A percentile compares a stretch with the other conserved stretches of the same genome.
phyloP scores from a whole-genome alignment of 2,113 vertebrate genomes.

The Dipodomys ordii region DNA sequence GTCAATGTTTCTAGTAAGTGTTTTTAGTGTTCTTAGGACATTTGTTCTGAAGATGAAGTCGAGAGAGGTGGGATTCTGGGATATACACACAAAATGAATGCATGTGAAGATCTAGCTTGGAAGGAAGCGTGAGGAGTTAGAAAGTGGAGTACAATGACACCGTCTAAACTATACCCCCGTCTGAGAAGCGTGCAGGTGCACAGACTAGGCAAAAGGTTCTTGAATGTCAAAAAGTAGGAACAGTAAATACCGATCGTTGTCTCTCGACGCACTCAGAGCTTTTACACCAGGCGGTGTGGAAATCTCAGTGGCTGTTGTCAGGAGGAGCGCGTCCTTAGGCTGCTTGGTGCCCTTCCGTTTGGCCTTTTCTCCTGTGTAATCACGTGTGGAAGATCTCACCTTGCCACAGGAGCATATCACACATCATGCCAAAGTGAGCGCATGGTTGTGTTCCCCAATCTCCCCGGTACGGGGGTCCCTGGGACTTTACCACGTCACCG shows the following conservation, averaged over 20 bases:
- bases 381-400: conserved; percentile 7
- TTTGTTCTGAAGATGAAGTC: conserved; percentile 14
- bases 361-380: conserved; percentile 16
- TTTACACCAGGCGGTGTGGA: conserved; percentile 48
- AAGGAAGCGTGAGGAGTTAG: conserved; percentile 63
- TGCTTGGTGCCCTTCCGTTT: neutral
- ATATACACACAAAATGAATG: neutral
- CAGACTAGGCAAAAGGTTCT: conserved; percentile 49
- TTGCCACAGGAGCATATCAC: neutral
- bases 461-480: neutral
- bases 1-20: neutral
- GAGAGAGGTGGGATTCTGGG: neutral
- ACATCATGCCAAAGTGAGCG: neutral
- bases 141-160: conserved; percentile 51
- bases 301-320: conserved; percentile 38
- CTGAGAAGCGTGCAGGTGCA: conserved; percentile 40
- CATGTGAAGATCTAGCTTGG: conserved; percentile 39
- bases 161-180: conserved; percentile 55
- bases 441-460: neutral
- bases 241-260: conserved; percentile 63
- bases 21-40: conserved; percentile 53
- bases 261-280: conserved; percentile 48
- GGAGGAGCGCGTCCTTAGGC: conserved; percentile 31
- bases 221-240: conserved; percentile 64
- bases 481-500: too few relatives aligned